phyloP scores from a whole-genome alignment of 1,140 invertebrate genomes.

The Delia radicum region DNA sequence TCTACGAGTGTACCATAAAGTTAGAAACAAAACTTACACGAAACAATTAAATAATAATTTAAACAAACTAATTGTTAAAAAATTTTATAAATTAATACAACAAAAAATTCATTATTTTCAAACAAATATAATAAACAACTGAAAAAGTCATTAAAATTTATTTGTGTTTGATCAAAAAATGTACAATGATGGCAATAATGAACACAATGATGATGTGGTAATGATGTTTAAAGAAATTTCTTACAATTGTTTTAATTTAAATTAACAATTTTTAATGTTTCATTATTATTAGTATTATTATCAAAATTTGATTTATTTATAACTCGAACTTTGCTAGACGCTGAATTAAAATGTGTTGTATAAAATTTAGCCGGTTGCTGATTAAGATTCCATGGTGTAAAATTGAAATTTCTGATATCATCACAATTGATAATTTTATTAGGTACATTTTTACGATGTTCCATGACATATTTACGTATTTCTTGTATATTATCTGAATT shows the following conservation, averaged over 20 bases:
- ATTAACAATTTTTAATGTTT: neutral
- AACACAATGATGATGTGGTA: neutral
- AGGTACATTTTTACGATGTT: slow-evolving; percentile 56
- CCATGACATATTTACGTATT: slow-evolving; percentile 79
- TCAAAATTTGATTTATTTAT: neutral
- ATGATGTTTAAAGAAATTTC: neutral
- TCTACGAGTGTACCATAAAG: too few species aligned
- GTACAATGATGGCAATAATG: neutral
- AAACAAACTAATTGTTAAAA: neutral
- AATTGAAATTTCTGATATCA: slow-evolving; percentile 60
- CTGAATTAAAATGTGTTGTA: slow-evolving; percentile 33
- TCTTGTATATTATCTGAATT: slow-evolving; percentile 75
- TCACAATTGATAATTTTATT: slow-evolving; percentile 68
- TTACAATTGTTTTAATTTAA: neutral
- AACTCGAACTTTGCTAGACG: slow-evolving; percentile 36
- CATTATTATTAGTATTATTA: neutral
- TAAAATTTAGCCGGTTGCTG: slow-evolving; percentile 31
- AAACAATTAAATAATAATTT: too few species aligned
- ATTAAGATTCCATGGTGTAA: slow-evolving; percentile 61
- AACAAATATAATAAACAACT: neutral
- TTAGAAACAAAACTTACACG: neutral
- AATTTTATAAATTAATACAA: neutral
- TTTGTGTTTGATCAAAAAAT: neutral
- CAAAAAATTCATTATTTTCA: neutral
- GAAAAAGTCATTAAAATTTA: slow-evolving; percentile 1